These are phyloP conservation scores for Dicrostonyx torquatus DNA, from an alignment of 2,797 vertebrate genomes.

Conservation along the genomic window DNA sequence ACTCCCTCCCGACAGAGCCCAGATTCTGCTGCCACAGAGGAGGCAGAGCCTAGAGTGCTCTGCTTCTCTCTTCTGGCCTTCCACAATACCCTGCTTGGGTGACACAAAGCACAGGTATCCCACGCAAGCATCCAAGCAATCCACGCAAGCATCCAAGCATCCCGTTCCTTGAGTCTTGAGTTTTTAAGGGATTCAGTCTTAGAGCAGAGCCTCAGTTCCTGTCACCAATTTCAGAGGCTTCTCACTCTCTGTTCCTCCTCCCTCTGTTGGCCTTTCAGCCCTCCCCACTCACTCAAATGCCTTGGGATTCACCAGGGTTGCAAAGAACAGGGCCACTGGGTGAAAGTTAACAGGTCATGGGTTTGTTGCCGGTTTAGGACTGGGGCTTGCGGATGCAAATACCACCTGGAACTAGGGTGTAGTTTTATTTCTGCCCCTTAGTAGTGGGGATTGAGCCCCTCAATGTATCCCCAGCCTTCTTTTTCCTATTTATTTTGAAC, in stretches of 20 bases:
- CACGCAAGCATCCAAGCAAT: too few relatives aligned
- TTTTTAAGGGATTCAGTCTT: neutral
- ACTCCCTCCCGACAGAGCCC: neutral
- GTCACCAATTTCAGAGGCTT: neutral
- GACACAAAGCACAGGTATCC: too few relatives aligned
- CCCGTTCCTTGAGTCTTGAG: neutral
- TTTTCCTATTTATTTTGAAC: neutral
- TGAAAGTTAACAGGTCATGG: neutral
- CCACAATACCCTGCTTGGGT: neutral
- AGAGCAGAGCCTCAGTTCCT: neutral
- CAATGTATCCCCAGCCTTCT: neutral
- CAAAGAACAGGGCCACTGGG: neutral
- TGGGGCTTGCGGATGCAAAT: neutral
- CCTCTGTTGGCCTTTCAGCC: neutral
- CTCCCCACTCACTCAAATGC: neutral
- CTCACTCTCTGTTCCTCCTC: neutral
- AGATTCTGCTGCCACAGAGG: neutral
- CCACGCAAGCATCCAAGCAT: too few relatives aligned
- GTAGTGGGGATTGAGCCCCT: neutral
- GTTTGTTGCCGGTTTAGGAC: neutral
- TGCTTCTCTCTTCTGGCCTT: neutral
- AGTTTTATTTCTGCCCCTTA: neutral
- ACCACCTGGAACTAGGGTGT: neutral
- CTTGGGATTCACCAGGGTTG: neutral
- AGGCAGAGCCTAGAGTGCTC: neutral